Evolutionary conservation across 2,797 vertebrate genomes (phyloP).

Genomic region (Danio choprae): DNA sequence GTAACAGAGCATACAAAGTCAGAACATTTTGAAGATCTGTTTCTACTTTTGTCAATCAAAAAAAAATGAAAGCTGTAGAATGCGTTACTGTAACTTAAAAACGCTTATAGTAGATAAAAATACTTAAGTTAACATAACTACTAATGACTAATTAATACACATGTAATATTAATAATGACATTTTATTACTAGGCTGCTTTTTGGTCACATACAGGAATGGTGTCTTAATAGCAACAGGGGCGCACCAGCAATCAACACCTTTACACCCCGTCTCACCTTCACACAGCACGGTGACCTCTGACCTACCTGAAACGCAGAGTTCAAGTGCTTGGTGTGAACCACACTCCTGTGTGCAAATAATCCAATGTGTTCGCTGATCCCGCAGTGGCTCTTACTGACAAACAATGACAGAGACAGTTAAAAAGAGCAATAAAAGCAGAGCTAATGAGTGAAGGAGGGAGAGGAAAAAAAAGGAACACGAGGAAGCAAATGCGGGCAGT

Average conservation of each 20-base stretch:
- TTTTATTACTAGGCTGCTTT: background rate
- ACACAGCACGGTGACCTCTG: slow-evolving; percentile 12
- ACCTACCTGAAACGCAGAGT: slow-evolving; percentile 26
- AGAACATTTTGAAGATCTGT: background rate
- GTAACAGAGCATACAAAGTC: no score
- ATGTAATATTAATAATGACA: no score
- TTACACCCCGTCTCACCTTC: background rate
- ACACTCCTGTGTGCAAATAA: slow-evolving; percentile 6
- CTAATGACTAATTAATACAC: no score
- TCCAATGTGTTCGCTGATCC: background rate
- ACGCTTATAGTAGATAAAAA: background rate
- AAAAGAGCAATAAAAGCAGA: slow-evolving; percentile 37
- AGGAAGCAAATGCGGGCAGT: slow-evolving; percentile 86
- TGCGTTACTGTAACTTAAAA: background rate
- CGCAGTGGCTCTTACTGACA: slow-evolving; percentile 34
- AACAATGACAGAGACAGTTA: slow-evolving; percentile 45
- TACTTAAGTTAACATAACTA: background rate
- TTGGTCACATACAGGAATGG: background rate
- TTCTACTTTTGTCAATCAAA: background rate
- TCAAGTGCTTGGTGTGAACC: slow-evolving; percentile 5
- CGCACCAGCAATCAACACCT: background rate
- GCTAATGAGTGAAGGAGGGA: slow-evolving; percentile 57
- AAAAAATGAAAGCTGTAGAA: background rate
- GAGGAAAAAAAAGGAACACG: slow-evolving; percentile 47
- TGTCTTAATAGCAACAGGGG: background rate